Conservation (phyloP, 2,113 vertebrate species). For the Actenoides lindsayi region DNA sequence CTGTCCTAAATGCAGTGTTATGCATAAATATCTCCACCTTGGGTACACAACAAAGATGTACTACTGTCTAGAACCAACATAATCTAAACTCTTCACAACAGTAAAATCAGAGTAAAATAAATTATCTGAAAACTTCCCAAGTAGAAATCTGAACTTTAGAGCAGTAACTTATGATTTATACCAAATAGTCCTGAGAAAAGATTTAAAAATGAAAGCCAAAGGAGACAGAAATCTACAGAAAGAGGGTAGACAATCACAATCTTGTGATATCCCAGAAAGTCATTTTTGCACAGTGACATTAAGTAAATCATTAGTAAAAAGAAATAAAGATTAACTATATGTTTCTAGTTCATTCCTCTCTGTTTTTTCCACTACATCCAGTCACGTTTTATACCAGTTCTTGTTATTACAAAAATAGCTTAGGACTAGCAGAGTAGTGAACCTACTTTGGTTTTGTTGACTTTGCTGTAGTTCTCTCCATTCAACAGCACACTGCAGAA, state of each 20-base stretch:
- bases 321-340: neutral
- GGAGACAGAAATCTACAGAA: neutral
- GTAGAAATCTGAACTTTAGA: neutral
- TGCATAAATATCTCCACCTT: neutral
- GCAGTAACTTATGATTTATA: neutral
- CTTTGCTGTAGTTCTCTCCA: neutral
- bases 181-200: neutral
- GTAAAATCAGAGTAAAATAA: neutral
- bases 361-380: neutral
- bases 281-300: neutral
- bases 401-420: neutral
- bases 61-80: neutral
- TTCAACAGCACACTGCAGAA: neutral
- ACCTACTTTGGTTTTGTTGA: neutral
- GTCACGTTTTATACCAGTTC: neutral
- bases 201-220: constrained; percentile 17
- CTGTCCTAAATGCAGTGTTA: neutral
- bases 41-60: neutral
- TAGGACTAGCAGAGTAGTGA: neutral
- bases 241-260: neutral
- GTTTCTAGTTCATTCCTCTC: neutral
- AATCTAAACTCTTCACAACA: neutral
- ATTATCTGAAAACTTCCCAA: neutral
- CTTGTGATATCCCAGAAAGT: neutral
- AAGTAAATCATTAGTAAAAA: constrained; percentile 9